Percentiles rank a stretch among this genome's conserved stretches.
phyloP scores from a whole-genome alignment of 2,888 invertebrate genomes.

The Melanostoma mellinum region DNA sequence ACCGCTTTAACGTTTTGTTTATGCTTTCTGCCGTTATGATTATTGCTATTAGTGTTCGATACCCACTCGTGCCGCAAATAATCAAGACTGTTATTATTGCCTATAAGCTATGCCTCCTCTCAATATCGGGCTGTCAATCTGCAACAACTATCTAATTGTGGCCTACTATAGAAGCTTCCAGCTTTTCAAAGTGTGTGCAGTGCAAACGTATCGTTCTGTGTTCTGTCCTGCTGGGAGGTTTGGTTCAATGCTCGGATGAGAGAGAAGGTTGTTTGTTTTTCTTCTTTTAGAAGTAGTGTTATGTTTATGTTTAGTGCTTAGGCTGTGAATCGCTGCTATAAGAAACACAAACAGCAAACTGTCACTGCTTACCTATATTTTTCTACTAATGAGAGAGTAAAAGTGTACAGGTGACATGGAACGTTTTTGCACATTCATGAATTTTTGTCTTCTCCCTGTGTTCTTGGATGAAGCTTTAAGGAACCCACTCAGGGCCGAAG shows the following conservation, averaged over 20 bases:
- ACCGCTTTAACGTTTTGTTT: constrained; percentile 47
- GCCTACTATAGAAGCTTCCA: constrained; percentile 34
- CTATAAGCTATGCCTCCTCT: constrained; percentile 52
- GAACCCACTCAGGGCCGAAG: constrained; percentile 40
- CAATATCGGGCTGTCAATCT: constrained; percentile 63
- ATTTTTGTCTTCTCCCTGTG: background rate
- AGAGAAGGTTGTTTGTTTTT: constrained; percentile 39
- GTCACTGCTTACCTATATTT: constrained; percentile 39
- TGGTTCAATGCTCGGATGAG: constrained; percentile 61
- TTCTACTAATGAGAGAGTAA: constrained; percentile 60
- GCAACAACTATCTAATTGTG: constrained; percentile 63
- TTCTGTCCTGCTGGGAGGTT: constrained; percentile 10
- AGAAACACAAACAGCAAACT: constrained; percentile 28
- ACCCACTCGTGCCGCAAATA: constrained; percentile 21
- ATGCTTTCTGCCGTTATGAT: constrained; percentile 65
- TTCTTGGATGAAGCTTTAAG: constrained; percentile 16
- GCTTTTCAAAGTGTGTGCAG: constrained; percentile 24
- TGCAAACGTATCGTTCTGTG: background rate
- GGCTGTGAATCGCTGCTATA: constrained; percentile 12
- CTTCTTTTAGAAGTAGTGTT: constrained; percentile 20
- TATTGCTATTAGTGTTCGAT: constrained; percentile 31
- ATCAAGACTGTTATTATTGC: constrained; percentile 48
- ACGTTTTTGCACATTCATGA: no score
- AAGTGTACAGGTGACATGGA: constrained; percentile 31
- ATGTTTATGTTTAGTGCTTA: constrained; percentile 22